Evolutionary conservation across 1,140 invertebrate species (phyloP), one percentile per base, ranked within the genome.

Genomic region (Idris sp.): DNA sequence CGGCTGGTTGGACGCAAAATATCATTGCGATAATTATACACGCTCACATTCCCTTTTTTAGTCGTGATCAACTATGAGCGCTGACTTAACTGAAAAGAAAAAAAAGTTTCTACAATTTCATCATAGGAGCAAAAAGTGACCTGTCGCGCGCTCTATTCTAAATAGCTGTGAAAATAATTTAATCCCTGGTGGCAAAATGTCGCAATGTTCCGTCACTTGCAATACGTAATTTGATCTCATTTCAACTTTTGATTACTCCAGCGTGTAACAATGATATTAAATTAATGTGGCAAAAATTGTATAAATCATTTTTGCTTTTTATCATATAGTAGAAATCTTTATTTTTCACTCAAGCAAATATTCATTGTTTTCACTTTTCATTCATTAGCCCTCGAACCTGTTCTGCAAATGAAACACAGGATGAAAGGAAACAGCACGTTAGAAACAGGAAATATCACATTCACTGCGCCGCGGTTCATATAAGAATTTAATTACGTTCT

Each of bases 11-110:
- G 11, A 14, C 71, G 65, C 44, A 56, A 59, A 71, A 81, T n/a
- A n/a, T 79, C 69, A 73, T 49, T 33, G 49, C 40, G 69, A 65
- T 80, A 81, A 83, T 81, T 81, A n/a, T n/a, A n/a, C n/a, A 82
- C 68, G 18, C 43, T 46, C 18, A 15, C 48, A 40, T 71, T 68
- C 35, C 58, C 59, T 36, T 54, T 33, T 54, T 44, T 43, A 44
- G 38, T n/a, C 48, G 16, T 15, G 49, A 65, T 54, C 69, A 25
- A 36, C 48, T 51, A 35, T 58, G 43, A 49, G 36, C 40, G 46
- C 48, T 31, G 9, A 31, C 38, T 59, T 25, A 14, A 46, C 36
- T 53, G 69, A 49, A 53, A n/a, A n/a, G n/a, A n/a, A n/a, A n/a
- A n/a, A n/a, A 59, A 73, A 65, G 53, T 73, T 65, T 58, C 61